Evolutionary conservation across 2,888 invertebrate species (phyloP).

Genomic region (Pristionchus maxplancki): DNA sequence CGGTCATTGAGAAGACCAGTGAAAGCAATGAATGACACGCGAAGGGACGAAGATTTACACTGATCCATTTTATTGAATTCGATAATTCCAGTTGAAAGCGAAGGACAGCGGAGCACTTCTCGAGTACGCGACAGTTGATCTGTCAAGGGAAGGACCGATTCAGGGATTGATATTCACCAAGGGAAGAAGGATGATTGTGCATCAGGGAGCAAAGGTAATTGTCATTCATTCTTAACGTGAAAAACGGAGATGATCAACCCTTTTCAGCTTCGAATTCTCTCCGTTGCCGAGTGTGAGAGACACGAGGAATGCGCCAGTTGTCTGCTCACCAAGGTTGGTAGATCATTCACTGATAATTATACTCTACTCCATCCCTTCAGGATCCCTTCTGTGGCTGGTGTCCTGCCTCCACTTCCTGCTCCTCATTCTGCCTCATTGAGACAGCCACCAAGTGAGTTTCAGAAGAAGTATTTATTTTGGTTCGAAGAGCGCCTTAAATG

Average conservation of each 20-base stretch:
- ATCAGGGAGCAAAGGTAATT: conserved; percentile 35
- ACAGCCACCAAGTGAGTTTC: conserved; percentile 25
- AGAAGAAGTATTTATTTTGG: not conserved
- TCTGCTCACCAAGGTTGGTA: conserved; percentile 1
- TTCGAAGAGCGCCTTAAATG: not conserved
- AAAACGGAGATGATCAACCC: not conserved
- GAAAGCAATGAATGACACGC: not conserved
- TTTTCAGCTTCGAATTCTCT: conserved; percentile 33
- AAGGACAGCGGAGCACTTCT: conserved; percentile 42
- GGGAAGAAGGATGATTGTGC: conserved; percentile 19
- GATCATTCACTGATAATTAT: no score
- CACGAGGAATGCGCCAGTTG: conserved; percentile 27
- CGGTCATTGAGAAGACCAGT: conserved; percentile 39
- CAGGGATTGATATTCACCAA: conserved; percentile 19
- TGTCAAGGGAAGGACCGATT: not conserved
- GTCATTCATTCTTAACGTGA: not conserved
- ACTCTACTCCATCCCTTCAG: not conserved
- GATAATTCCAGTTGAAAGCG: conserved; percentile 34
- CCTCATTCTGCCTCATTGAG: conserved; percentile 44
- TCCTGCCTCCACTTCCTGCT: conserved; percentile 77
- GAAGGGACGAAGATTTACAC: not conserved
- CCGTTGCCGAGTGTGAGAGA: conserved; percentile 25
- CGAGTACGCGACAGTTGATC: conserved; percentile 2
- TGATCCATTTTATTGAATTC: not conserved
- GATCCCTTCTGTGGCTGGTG: conserved; percentile 80